Evolutionary conservation across 2,113 vertebrate genomes (phyloP).

Genomic region (Paedocypris sp.): DNA sequence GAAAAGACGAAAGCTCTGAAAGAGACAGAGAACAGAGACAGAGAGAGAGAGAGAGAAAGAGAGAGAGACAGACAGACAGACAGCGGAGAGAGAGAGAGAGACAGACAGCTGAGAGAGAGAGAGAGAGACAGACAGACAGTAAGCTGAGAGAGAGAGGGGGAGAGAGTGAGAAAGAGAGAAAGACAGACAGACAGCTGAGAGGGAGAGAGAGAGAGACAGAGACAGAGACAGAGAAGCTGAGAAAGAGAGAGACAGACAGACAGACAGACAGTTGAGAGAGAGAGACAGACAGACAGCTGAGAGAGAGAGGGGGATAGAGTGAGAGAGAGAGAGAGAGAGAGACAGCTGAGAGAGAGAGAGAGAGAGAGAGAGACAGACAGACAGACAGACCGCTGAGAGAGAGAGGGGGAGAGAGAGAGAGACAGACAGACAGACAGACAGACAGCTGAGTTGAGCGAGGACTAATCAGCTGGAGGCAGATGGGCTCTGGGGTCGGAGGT

Average conservation of each 20-base stretch:
- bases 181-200: no score
- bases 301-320: no score
- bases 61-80: neutral
- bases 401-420: neutral
- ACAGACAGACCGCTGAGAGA: neutral
- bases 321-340: no score
- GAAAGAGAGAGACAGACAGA: no score
- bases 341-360: neutral
- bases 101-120: neutral
- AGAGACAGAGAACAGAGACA: constrained; percentile 1
- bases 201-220: no score
- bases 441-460: constrained; percentile 21
- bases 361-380: neutral
- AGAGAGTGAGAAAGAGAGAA: no score
- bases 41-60: neutral
- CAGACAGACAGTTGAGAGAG: no score
- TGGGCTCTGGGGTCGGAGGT: constrained; percentile 2
- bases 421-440: neutral
- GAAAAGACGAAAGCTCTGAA: neutral
- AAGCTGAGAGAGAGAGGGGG: constrained; percentile 8
- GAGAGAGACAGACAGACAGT: neutral
- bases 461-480: constrained; percentile 35
- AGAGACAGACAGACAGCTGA: no score
- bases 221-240: no score
- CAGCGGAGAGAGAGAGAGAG: constrained; percentile 5